These are phyloP conservation scores for Gila orcuttii DNA, from an alignment of 2,113 vertebrate species.

Conservation along the genomic window DNA sequence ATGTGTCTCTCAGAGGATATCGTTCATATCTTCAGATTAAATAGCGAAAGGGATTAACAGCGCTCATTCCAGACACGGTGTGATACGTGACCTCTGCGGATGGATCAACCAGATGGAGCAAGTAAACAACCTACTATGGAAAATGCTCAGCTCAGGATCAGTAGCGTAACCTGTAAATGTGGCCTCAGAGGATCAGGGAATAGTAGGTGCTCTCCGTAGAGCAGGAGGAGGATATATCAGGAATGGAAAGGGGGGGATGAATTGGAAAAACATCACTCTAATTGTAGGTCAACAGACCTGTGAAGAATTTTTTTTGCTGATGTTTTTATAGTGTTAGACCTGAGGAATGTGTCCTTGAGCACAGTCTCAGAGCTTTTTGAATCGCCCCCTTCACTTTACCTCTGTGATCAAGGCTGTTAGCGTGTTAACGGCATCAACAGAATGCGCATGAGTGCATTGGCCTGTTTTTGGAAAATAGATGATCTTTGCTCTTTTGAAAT, in stretches of 20 bases:
- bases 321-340: conserved; percentile 48
- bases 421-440: background rate
- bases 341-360: conserved; percentile 52
- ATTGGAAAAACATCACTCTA: conserved; percentile 31
- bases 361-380: conserved; percentile 22
- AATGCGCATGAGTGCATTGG: background rate
- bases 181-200: conserved; percentile 10
- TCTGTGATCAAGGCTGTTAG: conserved; percentile 4
- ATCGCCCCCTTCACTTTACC: background rate
- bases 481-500: background rate
- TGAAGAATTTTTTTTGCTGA: conserved; percentile 34
- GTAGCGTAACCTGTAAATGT: background rate
- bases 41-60: conserved; percentile 21
- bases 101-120: conserved; percentile 1
- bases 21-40: conserved; percentile 24
- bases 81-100: background rate
- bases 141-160: background rate
- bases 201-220: background rate
- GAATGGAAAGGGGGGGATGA: conserved; percentile 32
- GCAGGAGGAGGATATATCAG: conserved; percentile 15
- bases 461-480: background rate
- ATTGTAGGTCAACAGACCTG: conserved; percentile 41
- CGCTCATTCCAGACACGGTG: background rate
- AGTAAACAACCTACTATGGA: conserved; percentile 25
- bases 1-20: conserved; percentile 21